These are phyloP conservation scores for Mirounga angustirostris DNA, from an alignment of 2,113 vertebrate genomes.

Conservation along the genomic window DNA sequence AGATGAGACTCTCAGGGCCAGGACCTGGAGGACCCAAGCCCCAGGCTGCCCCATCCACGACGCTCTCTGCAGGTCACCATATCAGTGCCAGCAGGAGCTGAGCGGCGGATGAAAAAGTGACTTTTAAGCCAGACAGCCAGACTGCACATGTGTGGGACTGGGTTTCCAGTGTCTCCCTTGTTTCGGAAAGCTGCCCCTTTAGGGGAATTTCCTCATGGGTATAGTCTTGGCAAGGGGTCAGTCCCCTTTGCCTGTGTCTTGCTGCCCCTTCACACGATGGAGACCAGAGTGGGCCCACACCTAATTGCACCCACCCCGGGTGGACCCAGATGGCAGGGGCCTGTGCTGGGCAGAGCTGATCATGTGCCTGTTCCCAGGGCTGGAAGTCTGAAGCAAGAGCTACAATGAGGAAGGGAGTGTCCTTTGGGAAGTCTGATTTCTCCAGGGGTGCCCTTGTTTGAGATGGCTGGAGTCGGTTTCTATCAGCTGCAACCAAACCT, in stretches of 20 bases:
- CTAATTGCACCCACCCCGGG: background rate
- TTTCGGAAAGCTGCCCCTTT: background rate
- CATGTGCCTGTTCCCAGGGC: background rate
- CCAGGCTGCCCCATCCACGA: rapidly evolving
- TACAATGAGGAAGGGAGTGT: background rate
- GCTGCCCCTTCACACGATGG: background rate
- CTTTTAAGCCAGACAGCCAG: background rate
- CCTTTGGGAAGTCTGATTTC: background rate
- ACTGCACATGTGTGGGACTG: rapidly evolving
- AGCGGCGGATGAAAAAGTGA: background rate
- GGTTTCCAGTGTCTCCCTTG: background rate
- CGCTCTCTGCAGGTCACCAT: background rate
- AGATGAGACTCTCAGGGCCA: background rate
- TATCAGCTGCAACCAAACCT: background rate
- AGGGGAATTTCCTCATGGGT: background rate
- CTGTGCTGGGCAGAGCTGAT: too few relatives aligned
- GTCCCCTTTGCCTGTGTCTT: too few relatives aligned
- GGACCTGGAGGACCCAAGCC: background rate
- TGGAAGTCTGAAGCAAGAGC: background rate
- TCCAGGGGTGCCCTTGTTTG: background rate
- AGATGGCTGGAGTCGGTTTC: background rate
- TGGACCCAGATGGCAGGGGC: background rate
- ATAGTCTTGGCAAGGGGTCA: too few relatives aligned
- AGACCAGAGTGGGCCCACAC: background rate
- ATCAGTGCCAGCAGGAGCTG: background rate